Conservation (phyloP, 2,888 invertebrate genomes). For the Acanthosepion pharaonis region DNA sequence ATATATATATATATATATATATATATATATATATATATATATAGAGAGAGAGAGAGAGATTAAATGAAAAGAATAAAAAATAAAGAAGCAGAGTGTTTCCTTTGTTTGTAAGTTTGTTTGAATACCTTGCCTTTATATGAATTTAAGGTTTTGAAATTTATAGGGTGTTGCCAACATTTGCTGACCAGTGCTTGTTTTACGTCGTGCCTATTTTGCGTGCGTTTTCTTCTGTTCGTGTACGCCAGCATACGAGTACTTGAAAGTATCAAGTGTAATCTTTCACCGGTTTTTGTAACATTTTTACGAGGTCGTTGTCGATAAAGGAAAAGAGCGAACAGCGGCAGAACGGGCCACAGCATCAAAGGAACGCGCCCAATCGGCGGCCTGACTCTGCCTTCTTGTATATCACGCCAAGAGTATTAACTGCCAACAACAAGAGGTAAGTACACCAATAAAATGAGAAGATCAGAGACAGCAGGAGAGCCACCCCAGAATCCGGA, state of each 20-base stretch:
- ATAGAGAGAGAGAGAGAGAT: background rate
- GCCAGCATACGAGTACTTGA: background rate
- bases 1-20: no score
- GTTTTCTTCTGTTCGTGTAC: background rate
- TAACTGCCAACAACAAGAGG: constrained; percentile 33
- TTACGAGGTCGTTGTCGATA: constrained; percentile 23
- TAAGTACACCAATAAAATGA: background rate
- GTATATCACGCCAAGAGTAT: constrained; percentile 33
- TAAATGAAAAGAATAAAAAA: no score
- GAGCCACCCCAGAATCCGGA: constrained; percentile 6
- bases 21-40: no score
- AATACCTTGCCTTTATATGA: background rate
- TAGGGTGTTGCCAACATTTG: background rate
- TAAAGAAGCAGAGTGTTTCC: background rate
- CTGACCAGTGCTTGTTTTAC: background rate
- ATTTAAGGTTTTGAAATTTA: background rate
- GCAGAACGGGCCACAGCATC: background rate
- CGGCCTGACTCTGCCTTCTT: constrained; percentile 6
- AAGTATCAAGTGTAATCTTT: constrained; percentile 33
- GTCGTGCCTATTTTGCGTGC: background rate
- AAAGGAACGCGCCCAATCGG: background rate
- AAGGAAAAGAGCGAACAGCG: constrained; percentile 2
- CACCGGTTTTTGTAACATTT: background rate
- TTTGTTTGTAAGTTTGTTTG: background rate
- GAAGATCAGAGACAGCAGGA: background rate